phyloP scores from a whole-genome alignment of 2,797 vertebrate species.

The Gastrophryne carolinensis region DNA sequence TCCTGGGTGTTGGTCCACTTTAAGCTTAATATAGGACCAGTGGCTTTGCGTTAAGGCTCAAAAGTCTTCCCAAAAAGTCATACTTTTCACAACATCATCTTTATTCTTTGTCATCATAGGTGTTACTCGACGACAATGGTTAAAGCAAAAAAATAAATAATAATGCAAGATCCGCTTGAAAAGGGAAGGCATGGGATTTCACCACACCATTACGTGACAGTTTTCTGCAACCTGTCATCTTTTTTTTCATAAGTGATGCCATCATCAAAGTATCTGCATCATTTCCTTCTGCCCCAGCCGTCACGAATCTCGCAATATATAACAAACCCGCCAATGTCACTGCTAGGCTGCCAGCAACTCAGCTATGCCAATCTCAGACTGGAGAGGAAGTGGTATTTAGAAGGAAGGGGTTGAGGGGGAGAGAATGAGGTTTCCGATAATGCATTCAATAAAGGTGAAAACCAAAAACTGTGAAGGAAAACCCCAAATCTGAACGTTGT shows the following conservation, averaged over 20 bases:
- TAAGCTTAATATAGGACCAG: too few relatives aligned
- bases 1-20: too few relatives aligned
- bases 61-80: too few relatives aligned
- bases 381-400: slow-evolving; percentile 15
- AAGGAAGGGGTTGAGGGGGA: neutral
- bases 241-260: neutral
- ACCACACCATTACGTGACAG: neutral
- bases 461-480: neutral
- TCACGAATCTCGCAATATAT: slow-evolving; percentile 31
- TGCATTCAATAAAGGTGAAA: neutral
- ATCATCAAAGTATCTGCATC: slow-evolving; percentile 23
- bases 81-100: too few relatives aligned
- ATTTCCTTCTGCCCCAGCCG: slow-evolving; percentile 39
- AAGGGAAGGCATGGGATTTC: neutral
- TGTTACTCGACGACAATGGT: neutral
- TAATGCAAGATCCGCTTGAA: neutral
- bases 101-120: too few relatives aligned
- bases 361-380: slow-evolving; percentile 38
- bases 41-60: too few relatives aligned
- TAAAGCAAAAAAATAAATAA: neutral
- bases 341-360: slow-evolving; percentile 36
- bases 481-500: neutral
- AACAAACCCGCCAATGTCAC: slow-evolving; percentile 11
- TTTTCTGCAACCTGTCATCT: neutral
- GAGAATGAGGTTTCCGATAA: neutral